Evolutionary conservation across 2,888 invertebrate species (phyloP).

Genomic region (Amphipyra berbera): DNA sequence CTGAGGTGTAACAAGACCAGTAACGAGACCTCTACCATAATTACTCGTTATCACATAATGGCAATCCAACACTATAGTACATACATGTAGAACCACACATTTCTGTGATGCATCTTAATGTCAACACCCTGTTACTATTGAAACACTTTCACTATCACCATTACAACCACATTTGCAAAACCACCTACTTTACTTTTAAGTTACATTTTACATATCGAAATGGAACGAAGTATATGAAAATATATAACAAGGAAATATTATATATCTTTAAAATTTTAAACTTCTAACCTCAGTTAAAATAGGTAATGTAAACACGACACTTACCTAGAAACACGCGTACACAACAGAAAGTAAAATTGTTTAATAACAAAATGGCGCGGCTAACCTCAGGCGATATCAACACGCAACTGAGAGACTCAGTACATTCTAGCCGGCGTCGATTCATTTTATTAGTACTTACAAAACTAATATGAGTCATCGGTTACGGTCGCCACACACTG

Average conservation of each 20-base stretch:
- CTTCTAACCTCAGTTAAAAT: background rate
- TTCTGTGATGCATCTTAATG: background rate
- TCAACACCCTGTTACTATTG: constrained; percentile 1
- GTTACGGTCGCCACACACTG: constrained; percentile 42
- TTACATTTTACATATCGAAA: background rate
- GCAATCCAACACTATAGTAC: background rate
- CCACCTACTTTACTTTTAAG: background rate
- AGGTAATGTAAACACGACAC: constrained; percentile 14
- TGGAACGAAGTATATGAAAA: background rate
- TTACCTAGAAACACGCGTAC: constrained; percentile 38
- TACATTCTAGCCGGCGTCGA: constrained; percentile 32
- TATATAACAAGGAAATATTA: too few relatives aligned
- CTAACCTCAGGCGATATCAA: constrained; percentile 46
- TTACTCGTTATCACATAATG: background rate
- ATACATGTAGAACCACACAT: background rate
- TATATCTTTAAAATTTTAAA: too few relatives aligned
- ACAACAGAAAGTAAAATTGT: constrained; percentile 24
- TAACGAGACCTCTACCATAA: too few relatives aligned
- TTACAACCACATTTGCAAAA: constrained; percentile 1
- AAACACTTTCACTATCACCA: constrained; percentile 24
- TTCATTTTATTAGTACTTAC: constrained; percentile 53
- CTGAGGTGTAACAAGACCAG: too few relatives aligned
- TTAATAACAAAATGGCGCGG: constrained; percentile 41
- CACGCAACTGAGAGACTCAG: constrained; percentile 49
- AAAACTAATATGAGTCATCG: constrained; percentile 51